Evolutionary conservation across 2,888 invertebrate genomes (phyloP), one percentile per base, ranked within the genome.

Genomic region (Sipunculus nudus): DNA sequence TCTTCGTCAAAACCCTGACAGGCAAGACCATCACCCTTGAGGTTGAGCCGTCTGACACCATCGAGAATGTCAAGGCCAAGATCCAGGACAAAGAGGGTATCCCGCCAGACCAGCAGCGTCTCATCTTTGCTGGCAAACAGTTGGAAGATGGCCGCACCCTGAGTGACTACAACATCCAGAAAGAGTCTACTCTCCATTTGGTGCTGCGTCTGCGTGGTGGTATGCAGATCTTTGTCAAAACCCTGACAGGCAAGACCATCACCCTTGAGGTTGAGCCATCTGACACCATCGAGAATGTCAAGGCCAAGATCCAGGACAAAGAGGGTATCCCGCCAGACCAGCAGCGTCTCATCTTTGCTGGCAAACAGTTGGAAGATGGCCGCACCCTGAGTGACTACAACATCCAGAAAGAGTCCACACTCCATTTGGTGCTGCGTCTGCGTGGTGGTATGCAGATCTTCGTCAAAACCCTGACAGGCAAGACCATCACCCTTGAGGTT

Each of bases 371-470:
- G 77, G 94, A 94, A 86, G 94, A 95, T 88, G 94, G 93, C 4
- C 89, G 93, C 53, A 94, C 94, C 1, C 86, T 95, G 28, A 92
- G 92, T 0, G 96, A 96, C 82, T 95, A 95, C 85, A 95, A 95
- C 84, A 95, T 96, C 80, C 94, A 96, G 85, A 95, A 95, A 84
- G 94, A 94, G 84, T 96, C 96, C 0, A 96, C 96, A 10, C 89
- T 96, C 68, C 96, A 96, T 84, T 73, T 86, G 86, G 96, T 96
- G 65, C 88, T n/a, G n/a, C n/a, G n/a, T n/a, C n/a, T n/a, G n/a
- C n/a, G n/a, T n/a, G n/a, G n/a, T n/a, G n/a, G n/a, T n/a, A n/a
- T n/a, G 45, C 96, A 96, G 89, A 96, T 96, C 86, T 97, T 81
- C 67, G 80, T 81, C 53, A 80, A 80, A 67, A 81, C 80, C 28